phyloP scores from a whole-genome alignment of 2,888 invertebrate genomes.

The Polydrusus pterygomalis region DNA sequence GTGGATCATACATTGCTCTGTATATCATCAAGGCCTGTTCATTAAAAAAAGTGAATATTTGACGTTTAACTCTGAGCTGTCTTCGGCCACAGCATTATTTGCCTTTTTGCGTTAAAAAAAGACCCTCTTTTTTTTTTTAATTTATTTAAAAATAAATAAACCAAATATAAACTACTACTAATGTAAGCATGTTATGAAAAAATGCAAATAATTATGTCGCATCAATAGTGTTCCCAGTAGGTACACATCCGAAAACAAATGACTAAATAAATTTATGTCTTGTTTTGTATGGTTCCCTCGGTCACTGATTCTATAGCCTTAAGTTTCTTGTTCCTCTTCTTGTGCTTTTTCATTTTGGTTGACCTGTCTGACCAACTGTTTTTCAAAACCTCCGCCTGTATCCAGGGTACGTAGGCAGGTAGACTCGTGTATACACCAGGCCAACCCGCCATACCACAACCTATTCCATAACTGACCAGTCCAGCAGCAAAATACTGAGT shows the following conservation, averaged over 20 bases:
- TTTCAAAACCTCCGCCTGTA: conserved; percentile 66
- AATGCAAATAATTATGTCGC: too few relatives aligned
- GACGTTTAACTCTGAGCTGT: too few relatives aligned
- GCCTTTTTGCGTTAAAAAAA: too few relatives aligned
- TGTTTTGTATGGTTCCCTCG: neutral
- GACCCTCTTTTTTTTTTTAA: too few relatives aligned
- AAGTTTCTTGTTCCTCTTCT: conserved; percentile 31
- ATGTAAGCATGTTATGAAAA: too few relatives aligned
- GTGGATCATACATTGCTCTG: too few relatives aligned
- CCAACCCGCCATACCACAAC: conserved; percentile 78
- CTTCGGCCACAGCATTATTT: too few relatives aligned
- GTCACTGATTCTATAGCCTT: neutral
- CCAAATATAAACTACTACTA: too few relatives aligned
- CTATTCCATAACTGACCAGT: conserved; percentile 81
- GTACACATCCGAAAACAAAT: neutral
- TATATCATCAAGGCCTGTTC: too few relatives aligned
- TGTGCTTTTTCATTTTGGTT: conserved; percentile 23
- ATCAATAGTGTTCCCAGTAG: too few relatives aligned
- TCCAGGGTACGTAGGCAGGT: conserved; percentile 78
- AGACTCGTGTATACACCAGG: conserved; percentile 83
- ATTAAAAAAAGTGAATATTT: too few relatives aligned
- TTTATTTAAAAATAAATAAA: too few relatives aligned
- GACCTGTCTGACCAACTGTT: conserved; percentile 39
- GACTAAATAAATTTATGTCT: neutral
- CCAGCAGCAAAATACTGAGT: conserved; percentile 74